These are phyloP conservation scores for Alosa sapidissima DNA, from an alignment of 2,797 vertebrate genomes.

Conservation along the genomic window DNA sequence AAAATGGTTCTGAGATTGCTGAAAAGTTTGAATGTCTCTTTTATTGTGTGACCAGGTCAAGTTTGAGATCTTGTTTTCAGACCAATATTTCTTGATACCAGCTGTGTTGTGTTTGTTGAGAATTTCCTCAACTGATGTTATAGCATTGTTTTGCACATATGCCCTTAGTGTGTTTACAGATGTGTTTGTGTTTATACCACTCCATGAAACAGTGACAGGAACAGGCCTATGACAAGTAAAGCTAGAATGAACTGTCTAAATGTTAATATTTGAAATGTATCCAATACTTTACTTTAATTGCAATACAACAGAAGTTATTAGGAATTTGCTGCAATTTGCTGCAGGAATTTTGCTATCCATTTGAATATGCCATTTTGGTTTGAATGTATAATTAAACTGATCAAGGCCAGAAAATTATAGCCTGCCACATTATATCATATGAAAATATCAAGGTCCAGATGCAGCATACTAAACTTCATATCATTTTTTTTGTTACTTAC, in stretches of 20 bases:
- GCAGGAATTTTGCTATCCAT: too few relatives aligned
- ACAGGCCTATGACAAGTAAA: background rate
- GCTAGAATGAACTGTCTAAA: background rate
- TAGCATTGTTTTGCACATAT: background rate
- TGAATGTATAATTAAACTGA: background rate
- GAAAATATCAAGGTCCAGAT: too few relatives aligned
- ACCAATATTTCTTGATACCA: background rate
- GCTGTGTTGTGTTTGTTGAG: background rate
- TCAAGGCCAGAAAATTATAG: too few relatives aligned
- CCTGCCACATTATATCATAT: too few relatives aligned
- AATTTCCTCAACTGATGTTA: background rate
- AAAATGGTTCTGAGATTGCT: background rate
- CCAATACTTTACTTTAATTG: too few relatives aligned
- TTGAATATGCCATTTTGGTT: background rate
- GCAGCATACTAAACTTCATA: too few relatives aligned
- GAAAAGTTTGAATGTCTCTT: background rate
- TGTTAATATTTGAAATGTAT: too few relatives aligned
- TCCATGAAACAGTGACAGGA: background rate
- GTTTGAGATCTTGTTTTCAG: background rate
- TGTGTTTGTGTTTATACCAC: background rate
- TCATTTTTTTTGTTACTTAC: too few relatives aligned
- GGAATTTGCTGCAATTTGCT: too few relatives aligned
- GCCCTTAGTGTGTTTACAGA: background rate
- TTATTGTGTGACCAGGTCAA: background rate
- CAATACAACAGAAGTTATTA: too few relatives aligned